These are phyloP conservation scores for Drosophila affinis DNA, from an alignment of 2,888 invertebrate genomes.

Conservation along the genomic window DNA sequence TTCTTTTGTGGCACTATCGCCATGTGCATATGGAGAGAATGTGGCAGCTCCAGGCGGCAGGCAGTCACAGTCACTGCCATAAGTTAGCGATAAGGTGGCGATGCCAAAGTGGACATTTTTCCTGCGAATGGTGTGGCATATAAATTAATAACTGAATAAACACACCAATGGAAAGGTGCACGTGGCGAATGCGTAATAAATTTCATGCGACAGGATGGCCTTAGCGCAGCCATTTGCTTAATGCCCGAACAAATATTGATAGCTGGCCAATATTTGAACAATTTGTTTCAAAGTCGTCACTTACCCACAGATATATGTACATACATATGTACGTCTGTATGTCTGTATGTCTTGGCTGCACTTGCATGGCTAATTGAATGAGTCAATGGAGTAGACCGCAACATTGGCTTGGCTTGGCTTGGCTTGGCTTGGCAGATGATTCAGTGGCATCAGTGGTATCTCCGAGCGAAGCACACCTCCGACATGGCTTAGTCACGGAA, in stretches of 20 bases:
- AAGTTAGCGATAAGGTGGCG: slow-evolving; percentile 37
- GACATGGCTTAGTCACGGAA: slow-evolving; percentile 28
- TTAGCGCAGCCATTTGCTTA: slow-evolving; percentile 55
- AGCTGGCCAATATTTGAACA: slow-evolving; percentile 51
- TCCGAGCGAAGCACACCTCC: slow-evolving; percentile 3
- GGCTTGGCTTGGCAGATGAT: not conserved
- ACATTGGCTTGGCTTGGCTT: no score
- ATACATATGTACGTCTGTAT: no score
- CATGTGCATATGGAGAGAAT: slow-evolving; percentile 47
- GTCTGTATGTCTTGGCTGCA: slow-evolving; percentile 9
- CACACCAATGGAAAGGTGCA: slow-evolving; percentile 36
- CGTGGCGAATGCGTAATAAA: slow-evolving; percentile 71
- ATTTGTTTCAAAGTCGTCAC: slow-evolving; percentile 40
- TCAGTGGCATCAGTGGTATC: not conserved
- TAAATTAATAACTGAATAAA: slow-evolving; percentile 33
- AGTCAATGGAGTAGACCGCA: slow-evolving; percentile 4
- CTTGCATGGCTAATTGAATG: slow-evolving; percentile 12
- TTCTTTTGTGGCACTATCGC: slow-evolving; percentile 49
- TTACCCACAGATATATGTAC: slow-evolving; percentile 7
- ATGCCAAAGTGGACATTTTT: slow-evolving; percentile 4
- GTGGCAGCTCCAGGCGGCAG: not conserved
- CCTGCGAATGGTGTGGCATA: slow-evolving; percentile 10
- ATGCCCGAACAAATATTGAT: slow-evolving; percentile 48
- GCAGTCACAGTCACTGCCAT: slow-evolving; percentile 8
- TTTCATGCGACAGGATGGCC: slow-evolving; percentile 45